Base-by-base conservation (phyloP, 2,113 vertebrate species). In the Platanista minor region DNA sequence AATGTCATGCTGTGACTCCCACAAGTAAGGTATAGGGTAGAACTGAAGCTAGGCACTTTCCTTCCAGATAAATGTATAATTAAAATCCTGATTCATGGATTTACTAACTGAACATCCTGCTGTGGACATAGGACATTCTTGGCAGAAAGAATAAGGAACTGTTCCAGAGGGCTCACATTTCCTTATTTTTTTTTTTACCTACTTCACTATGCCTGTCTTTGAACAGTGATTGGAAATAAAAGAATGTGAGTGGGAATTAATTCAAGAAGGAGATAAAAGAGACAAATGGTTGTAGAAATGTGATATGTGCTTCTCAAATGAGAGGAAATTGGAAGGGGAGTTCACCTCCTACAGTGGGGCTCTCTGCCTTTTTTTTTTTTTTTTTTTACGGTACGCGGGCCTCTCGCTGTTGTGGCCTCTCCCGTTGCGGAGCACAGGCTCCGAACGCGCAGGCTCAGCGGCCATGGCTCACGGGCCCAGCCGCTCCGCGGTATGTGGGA, bases 11-110 rank as follows among this genome's bases (percentile, higher is more conserved):
- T 94, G 96, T 93, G 94, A 87, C 78, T 91, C 61, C 82, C n/a
- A 78, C 93, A 97, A 96, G 90, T 90, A 86, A 97, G 96, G 67
- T 86, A 91, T 15, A 85, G 46, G 36, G 25, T 36, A 86, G 69
- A 93, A 93, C 69, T 33, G 43, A 97, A 97, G 96, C 95, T 91
- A 93, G 57, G 57, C 86, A 81, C 91, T 96, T 94, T 93, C 93
- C 91, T 96, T 97, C 82, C 93, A 87, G 62, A 95, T 95, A 91
- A 95, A 95, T 96, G 90, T 95, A 93, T 96, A 95, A 98, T 97
- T 97, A 96, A 97, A 97, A 95, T 90, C 78, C 92, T 97, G 96
- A 97, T 97, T 97, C 96, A 96, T 95, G 84, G 83, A 96, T 97
- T 95, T 97, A 83, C 91, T 97, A 93, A 97, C 95, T 96, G 95